Evolutionary conservation across 2,113 vertebrate species (phyloP).

Genomic region (Xiphophorus hellerii): DNA sequence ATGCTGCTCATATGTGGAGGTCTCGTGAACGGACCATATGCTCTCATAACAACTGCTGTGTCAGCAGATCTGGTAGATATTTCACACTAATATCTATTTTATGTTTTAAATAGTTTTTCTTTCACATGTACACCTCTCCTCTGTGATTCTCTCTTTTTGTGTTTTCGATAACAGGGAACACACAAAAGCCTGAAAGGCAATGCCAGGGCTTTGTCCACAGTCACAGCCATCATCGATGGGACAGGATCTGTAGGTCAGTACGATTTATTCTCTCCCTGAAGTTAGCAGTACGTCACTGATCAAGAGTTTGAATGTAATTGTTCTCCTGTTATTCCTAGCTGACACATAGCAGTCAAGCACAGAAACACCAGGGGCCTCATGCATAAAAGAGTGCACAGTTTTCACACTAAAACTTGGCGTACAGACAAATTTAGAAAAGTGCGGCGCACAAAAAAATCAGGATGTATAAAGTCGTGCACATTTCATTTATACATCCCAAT

Average conservation of each 20-base stretch:
- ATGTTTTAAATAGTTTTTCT: neutral
- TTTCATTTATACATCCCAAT: too few relatives aligned
- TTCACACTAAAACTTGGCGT: too few relatives aligned
- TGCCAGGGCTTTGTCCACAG: conserved; percentile 89
- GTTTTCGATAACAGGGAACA: conserved; percentile 83
- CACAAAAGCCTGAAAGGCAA: conserved; percentile 93
- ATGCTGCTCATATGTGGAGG: conserved; percentile 91
- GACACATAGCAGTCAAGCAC: too few relatives aligned
- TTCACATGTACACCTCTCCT: neutral
- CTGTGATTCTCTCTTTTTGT: neutral
- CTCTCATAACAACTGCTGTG: conserved; percentile 95
- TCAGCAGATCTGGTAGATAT: conserved; percentile 91
- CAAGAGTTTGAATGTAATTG: neutral
- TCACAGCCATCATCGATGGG: conserved; percentile 95
- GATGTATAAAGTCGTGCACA: too few relatives aligned
- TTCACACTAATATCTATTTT: neutral
- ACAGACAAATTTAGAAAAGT: too few relatives aligned
- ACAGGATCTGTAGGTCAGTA: conserved; percentile 86
- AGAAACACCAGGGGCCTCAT: too few relatives aligned
- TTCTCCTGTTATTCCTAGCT: too few relatives aligned
- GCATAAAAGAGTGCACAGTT: too few relatives aligned
- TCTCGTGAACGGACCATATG: conserved; percentile 92
- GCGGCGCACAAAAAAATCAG: too few relatives aligned
- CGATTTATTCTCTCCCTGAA: neutral
- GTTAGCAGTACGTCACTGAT: neutral